Evolutionary conservation across 2,888 invertebrate species (phyloP).

Genomic region (Cylindroiulus punctatus): DNA sequence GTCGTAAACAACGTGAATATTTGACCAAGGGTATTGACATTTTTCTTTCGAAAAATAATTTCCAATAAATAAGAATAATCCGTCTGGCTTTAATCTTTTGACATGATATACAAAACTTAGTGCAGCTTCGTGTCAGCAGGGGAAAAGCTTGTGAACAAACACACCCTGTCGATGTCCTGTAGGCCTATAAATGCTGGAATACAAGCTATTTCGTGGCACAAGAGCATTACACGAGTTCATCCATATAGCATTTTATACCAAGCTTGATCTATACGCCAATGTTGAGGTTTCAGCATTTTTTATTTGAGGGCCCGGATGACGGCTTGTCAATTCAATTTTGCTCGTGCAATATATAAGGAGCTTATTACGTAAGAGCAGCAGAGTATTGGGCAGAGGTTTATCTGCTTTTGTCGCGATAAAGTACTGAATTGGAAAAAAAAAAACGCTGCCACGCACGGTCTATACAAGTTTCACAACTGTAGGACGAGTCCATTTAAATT

Average conservation of each 20-base stretch:
- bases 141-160: no score
- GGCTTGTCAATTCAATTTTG: conserved; percentile 38
- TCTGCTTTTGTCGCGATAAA: conserved; percentile 38
- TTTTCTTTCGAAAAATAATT: no score
- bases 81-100: no score
- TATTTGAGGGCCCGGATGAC: not conserved
- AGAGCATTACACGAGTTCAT: conserved; percentile 17
- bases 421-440: conserved; percentile 29
- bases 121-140: no score
- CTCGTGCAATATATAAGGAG: conserved; percentile 16
- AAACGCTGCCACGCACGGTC: not conserved
- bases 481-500: not conserved
- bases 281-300: not conserved
- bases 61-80: no score
- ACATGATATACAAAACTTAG: no score
- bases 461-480: not conserved
- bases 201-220: not conserved
- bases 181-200: not conserved
- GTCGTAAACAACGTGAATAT: no score
- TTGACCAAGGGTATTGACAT: no score
- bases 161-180: not conserved
- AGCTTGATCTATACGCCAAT: not conserved
- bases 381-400: conserved; percentile 33
- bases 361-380: conserved; percentile 7
- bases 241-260: not conserved